phyloP scores from a whole-genome alignment of 2,113 vertebrate genomes.

The Campylomormyrus numenius region DNA sequence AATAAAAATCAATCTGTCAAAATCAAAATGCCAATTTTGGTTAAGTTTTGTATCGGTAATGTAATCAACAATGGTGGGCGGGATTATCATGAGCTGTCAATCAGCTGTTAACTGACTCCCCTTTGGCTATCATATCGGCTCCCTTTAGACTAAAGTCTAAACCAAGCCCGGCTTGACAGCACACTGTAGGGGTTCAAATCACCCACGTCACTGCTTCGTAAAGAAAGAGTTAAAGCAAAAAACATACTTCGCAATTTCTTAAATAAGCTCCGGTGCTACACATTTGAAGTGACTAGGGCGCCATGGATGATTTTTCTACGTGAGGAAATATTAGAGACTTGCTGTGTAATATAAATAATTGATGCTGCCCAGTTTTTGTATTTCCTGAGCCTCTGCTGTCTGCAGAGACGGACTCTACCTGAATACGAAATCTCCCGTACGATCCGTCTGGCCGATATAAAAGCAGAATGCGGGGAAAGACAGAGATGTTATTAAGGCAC shows the following conservation, averaged over 20 bases:
- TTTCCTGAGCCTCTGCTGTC: not conserved
- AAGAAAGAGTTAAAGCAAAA: not conserved
- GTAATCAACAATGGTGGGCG: not conserved
- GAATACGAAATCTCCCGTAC: not conserved
- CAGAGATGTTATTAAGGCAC: not conserved
- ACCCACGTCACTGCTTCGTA: not conserved
- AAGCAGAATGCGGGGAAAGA: not conserved
- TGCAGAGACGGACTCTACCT: not conserved
- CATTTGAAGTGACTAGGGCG: not conserved
- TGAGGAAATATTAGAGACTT: slow-evolving; percentile 7
- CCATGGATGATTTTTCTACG: not conserved
- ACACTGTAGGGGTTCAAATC: not conserved
- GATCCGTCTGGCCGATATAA: not conserved
- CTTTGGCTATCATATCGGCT: not conserved
- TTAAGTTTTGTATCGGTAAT: not conserved
- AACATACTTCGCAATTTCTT: not conserved
- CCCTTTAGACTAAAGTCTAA: not conserved
- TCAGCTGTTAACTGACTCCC: not conserved
- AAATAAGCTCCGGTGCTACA: not conserved
- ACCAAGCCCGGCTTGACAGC: not conserved
- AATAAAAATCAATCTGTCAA: not conserved
- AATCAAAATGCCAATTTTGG: not conserved
- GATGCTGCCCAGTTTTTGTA: not conserved
- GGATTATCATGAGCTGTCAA: not conserved
- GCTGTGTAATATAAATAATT: slow-evolving; percentile 13